Evolutionary conservation across 2,888 invertebrate species (phyloP), one percentile per base, ranked within the genome.

Genomic region (Pyrrhosoma nymphula): DNA sequence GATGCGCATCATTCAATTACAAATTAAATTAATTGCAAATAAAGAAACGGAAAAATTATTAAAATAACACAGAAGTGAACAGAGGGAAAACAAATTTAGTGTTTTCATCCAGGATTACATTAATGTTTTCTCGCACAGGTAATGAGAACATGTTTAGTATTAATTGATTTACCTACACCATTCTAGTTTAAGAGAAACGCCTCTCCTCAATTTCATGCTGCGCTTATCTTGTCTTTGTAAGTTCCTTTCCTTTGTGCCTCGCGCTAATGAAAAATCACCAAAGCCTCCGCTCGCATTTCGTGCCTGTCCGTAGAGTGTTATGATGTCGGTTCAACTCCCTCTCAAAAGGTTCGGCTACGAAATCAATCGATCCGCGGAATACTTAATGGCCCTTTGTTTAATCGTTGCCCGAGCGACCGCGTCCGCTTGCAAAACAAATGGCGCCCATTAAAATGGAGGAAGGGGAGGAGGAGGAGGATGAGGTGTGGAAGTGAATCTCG

Each of bases 351-450:
- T 82, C 26, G 82, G 30, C 35, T 35, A 35, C 35, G 82, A 16
- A 82, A 35, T 82, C 82, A 82, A 82, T 82, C 82, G 69, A 23
- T 26, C 26, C 69, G 20, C 10, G 26, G 4, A 82, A 82, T 82
- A 35, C 82, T 82, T 82, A 82, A 82, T 82, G 82, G 35, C 35
- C 14, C 18, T 0, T n/a, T 3, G 82, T 82, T 82, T 82, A 82
- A 82, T 82, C 82, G 82, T 30, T 35, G 0, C 35, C 35, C 35
- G 26, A 35, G 26, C 16, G 26, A 82, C 35, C 16, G 26, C 35
- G 82, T 82, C 82, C 82, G 82, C 35, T 82, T 2, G 82, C 60
- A 16, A 82, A 82, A 82, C 82, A 82, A 82, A 82, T 82, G 82
- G 82, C 35, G 12, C 82, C 82, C 82, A 82, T 82, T 82, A 82